phyloP scores from a whole-genome alignment of 2,888 invertebrate species.

The Carpatolechia fugitivella region DNA sequence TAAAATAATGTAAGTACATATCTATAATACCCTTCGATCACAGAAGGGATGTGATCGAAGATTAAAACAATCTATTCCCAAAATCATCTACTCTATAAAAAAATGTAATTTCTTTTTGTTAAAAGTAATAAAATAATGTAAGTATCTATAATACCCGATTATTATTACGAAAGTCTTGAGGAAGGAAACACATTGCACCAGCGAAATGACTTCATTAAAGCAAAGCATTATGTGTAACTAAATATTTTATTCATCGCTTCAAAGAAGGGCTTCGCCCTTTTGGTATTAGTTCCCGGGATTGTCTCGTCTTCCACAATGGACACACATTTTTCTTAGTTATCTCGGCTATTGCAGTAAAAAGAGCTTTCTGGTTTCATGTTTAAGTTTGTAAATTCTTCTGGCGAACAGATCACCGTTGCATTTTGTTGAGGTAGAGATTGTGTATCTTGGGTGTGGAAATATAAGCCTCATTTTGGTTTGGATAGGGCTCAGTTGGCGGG shows the following conservation, averaged over 20 bases:
- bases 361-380: constrained; percentile 30
- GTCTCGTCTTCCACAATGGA: constrained; percentile 35
- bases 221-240: constrained; percentile 22
- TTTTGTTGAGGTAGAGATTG: constrained; percentile 20
- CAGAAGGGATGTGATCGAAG: no score
- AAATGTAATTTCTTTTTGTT: no score
- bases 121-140: no score
- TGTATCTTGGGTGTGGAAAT: constrained; percentile 28
- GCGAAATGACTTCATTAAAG: constrained; percentile 22
- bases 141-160: no score
- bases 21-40: no score
- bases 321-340: constrained; percentile 33
- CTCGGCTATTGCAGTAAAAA: constrained; percentile 30
- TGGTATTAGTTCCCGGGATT: constrained; percentile 35
- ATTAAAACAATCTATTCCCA: no score
- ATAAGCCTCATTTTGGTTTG: constrained; percentile 36
- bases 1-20: no score
- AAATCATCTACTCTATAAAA: no score
- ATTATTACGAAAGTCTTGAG: no score
- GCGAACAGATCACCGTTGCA: constrained; percentile 19
- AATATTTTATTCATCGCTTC: constrained; percentile 22
- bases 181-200: no score
- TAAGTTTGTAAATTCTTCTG: constrained; percentile 27
- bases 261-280: constrained; percentile 32
- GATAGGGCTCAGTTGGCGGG: constrained; percentile 34